Base-by-base conservation (phyloP, 92 coral and sea anemone genomes). In the Blastomussa wellsi region DNA sequence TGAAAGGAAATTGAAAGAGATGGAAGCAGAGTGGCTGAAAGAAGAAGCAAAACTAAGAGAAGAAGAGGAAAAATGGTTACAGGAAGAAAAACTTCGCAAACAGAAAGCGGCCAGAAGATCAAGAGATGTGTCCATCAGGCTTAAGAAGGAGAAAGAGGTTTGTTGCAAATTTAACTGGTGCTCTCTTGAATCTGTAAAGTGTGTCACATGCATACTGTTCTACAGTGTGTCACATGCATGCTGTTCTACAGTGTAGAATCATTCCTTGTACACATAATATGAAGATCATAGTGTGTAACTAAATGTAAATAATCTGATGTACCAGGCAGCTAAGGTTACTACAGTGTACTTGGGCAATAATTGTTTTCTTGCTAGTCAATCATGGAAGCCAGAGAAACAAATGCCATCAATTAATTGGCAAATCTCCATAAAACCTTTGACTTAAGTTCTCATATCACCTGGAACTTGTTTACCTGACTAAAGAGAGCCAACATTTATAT, bases 21-120 rank as follows among this genome's bases (percentile, higher is more conserved):
- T 94, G 82, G 99, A 97, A 85, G 99, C 99, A 16, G 95, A 86
- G 26, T 97, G 99, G 99, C 81, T 97, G 52, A 95, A 93, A 78
- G 99, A 97, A 89, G 97, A 94, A 81, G 92, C 94, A 49, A 82
- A 84, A 82, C 86, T 97, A 38, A 91, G 99, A 41, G 84, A 88
- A 55, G 86, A 94, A 65, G 99, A 97, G 80, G 99, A 97, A 84
- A 95, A 93, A 85, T 94, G 93, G 91, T 78, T 91, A 31, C 89
- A 81, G 62, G 89, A 93, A 77, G 99, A 94, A 76, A 95, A 97
- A 49, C 73, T 91, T 7, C 88, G 87, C 44, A 93, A 93, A 68
- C 99, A 97, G 87, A 88, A 90, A 77, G 97, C 95, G 28, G 99
- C 98, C 7, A 95, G 83, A 78, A 91, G 90, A 74, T 94, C 98